Conservation (phyloP, 2,797 vertebrate genomes). For the Buphagus erythrorhynchus region DNA sequence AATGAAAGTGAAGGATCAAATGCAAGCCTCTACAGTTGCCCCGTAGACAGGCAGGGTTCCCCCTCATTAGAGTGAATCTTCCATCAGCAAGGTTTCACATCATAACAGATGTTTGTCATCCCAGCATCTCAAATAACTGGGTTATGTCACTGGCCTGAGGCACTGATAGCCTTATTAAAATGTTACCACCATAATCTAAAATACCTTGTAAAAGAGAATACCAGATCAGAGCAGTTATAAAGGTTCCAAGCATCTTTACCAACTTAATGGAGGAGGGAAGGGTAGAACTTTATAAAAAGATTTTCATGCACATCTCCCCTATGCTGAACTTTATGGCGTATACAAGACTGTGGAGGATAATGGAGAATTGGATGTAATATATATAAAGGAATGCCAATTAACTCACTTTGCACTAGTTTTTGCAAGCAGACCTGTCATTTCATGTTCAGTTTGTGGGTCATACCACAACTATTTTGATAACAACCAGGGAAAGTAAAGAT, state of each 20-base stretch:
- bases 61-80: neutral
- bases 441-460: neutral
- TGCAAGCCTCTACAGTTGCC: neutral
- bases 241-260: neutral
- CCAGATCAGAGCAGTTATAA: neutral
- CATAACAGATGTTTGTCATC: neutral
- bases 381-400: neutral
- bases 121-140: neutral
- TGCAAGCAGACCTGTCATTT: neutral
- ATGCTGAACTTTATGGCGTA: neutral
- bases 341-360: neutral
- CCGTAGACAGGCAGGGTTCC: neutral
- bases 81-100: neutral
- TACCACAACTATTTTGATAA: neutral
- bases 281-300: neutral
- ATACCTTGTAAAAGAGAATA: neutral
- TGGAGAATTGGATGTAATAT: neutral
- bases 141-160: neutral
- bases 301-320: neutral
- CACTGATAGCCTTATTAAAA: conserved; percentile 24
- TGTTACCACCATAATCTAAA: neutral
- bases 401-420: neutral
- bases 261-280: neutral
- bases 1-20: neutral
- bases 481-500: neutral